Evolutionary conservation across 2,113 vertebrate species (phyloP).

Genomic region (Tachysurus fulvidraco): DNA sequence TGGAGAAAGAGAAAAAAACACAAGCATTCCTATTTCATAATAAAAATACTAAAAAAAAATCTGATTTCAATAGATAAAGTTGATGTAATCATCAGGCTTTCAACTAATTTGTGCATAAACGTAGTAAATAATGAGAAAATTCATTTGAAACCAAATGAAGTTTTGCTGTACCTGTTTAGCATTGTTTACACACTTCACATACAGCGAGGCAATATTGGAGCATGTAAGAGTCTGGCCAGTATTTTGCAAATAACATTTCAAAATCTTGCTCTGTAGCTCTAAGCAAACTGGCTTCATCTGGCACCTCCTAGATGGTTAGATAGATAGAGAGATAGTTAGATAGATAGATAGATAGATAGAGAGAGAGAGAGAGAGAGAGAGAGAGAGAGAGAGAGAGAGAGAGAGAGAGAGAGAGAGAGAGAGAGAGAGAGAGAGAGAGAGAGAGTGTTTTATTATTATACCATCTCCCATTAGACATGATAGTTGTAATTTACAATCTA

Average conservation of each 20-base stretch:
- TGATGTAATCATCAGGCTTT: neutral
- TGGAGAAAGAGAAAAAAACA: slow-evolving; percentile 1
- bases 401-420: neutral
- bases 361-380: neutral
- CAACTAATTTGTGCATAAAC: neutral
- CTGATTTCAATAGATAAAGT: neutral
- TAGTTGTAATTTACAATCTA: slow-evolving; percentile 11
- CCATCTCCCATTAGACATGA: neutral
- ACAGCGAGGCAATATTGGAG: slow-evolving; percentile 83
- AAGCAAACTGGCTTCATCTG: slow-evolving; percentile 80
- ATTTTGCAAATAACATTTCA: slow-evolving; percentile 86
- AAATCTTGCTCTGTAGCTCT: slow-evolving; percentile 85
- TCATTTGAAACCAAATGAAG: neutral
- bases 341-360: neutral
- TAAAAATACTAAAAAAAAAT: neutral
- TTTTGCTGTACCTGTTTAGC: slow-evolving; percentile 81
- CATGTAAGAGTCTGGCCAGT: slow-evolving; percentile 84
- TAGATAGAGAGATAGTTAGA: neutral
- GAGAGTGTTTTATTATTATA: neutral
- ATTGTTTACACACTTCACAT: slow-evolving; percentile 86
- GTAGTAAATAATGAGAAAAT: neutral
- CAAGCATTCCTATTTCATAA: neutral
- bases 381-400: neutral
- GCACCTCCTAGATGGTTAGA: slow-evolving; percentile 71
- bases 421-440: neutral